These are phyloP conservation scores for Leptobrachium leishanense DNA, from an alignment of 2,113 vertebrate genomes.

Conservation along the genomic window DNA sequence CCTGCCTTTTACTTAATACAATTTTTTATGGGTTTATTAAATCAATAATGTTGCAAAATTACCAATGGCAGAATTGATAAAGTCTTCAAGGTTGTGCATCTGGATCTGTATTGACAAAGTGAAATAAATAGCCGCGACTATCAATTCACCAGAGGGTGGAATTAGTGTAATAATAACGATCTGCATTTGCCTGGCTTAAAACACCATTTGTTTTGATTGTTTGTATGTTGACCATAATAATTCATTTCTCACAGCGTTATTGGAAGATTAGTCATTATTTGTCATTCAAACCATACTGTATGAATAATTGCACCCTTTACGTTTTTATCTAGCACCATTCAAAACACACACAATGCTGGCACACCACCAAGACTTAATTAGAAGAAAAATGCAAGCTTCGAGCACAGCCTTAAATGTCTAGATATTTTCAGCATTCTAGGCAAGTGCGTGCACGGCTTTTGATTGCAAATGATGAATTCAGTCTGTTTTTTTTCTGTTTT, in stretches of 20 bases:
- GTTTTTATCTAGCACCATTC: slow-evolving; percentile 31
- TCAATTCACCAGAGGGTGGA: slow-evolving; percentile 19
- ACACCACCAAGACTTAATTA: slow-evolving; percentile 44
- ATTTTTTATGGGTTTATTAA: slow-evolving; percentile 20
- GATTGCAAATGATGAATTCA: too few relatives aligned
- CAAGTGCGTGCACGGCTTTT: too few relatives aligned
- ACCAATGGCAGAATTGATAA: slow-evolving; percentile 35
- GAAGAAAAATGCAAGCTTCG: neutral
- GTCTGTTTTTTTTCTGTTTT: neutral
- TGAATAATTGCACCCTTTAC: slow-evolving; percentile 40
- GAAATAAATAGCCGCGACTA: slow-evolving; percentile 38
- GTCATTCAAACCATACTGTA: slow-evolving; percentile 29
- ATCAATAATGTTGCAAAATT: slow-evolving; percentile 35
- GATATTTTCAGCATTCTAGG: slow-evolving; percentile 19
- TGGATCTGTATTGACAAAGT: slow-evolving; percentile 27
- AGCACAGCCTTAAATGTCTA: neutral
- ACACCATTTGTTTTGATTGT: slow-evolving; percentile 25
- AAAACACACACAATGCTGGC: slow-evolving; percentile 39
- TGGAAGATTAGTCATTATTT: slow-evolving; percentile 44
- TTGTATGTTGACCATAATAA: slow-evolving; percentile 21
- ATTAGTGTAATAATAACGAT: slow-evolving; percentile 33
- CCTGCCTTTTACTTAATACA: slow-evolving; percentile 11
- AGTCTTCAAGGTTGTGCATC: slow-evolving; percentile 37
- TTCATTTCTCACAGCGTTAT: slow-evolving; percentile 31
- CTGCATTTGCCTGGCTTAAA: slow-evolving; percentile 1